A percentile compares a stretch with the other conserved stretches of the same genome.
Conservation (phyloP, 2,113 vertebrate genomes). For the Bagarius yarrelli region DNA sequence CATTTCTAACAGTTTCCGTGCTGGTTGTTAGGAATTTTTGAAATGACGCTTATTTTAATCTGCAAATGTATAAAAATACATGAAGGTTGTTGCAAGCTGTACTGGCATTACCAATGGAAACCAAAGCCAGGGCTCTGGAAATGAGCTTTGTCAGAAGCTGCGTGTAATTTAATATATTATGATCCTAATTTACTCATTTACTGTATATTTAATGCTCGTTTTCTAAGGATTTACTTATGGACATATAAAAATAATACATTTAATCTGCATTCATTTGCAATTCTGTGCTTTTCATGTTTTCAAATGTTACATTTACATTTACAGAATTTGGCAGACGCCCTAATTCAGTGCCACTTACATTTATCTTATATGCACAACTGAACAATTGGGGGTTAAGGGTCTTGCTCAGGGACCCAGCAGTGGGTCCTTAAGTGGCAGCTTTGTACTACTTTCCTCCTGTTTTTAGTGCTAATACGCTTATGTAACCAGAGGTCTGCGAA, state of each 20-base stretch:
- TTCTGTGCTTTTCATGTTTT: not conserved
- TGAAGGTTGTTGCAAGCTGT: not conserved
- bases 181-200: not conserved
- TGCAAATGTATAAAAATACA: not conserved
- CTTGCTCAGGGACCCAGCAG: too few species aligned
- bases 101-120: not conserved
- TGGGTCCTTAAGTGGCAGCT: not conserved
- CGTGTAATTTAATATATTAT: not conserved
- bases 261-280: not conserved
- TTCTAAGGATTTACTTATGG: not conserved
- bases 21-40: not conserved
- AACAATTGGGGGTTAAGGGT: too few species aligned
- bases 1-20: not conserved
- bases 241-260: not conserved
- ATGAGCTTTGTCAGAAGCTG: not conserved
- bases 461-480: too few species aligned
- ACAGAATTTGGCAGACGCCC: too few species aligned
- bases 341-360: too few species aligned
- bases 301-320: not conserved
- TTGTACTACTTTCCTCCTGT: too few species aligned
- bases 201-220: not conserved
- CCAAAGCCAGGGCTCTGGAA: not conserved
- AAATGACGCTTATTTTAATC: not conserved
- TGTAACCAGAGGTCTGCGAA: too few species aligned
- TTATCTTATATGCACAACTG: too few species aligned